phyloP scores from a whole-genome alignment of 2,888 invertebrate genomes.

The Macrophya alboannulata region DNA sequence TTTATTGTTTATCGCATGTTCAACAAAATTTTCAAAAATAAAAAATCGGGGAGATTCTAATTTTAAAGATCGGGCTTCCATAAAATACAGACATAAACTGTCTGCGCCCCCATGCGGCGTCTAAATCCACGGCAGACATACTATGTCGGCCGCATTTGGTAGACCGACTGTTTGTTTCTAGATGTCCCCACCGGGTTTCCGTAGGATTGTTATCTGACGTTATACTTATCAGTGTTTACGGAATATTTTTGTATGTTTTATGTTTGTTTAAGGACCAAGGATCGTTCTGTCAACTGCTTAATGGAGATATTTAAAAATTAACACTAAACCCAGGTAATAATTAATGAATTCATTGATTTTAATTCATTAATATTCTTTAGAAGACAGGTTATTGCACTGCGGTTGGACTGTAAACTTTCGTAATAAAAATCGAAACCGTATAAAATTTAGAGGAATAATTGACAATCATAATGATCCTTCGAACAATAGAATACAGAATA shows the following conservation, averaged over 20 bases:
- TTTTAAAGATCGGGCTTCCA: no score
- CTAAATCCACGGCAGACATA: no score
- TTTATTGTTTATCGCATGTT: no score
- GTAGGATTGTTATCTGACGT: background rate
- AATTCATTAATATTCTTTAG: background rate
- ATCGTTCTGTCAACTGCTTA: background rate
- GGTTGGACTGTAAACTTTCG: background rate
- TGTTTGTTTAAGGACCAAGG: slow-evolving; percentile 9
- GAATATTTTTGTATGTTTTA: background rate
- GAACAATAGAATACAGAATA: slow-evolving; percentile 3
- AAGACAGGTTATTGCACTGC: background rate
- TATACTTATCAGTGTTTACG: background rate
- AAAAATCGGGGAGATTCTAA: no score
- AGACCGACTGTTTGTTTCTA: no score
- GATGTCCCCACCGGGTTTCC: no score
- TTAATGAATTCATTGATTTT: background rate
- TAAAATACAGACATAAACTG: no score
- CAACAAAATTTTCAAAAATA: no score
- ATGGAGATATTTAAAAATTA: slow-evolving; percentile 8
- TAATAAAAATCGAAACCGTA: background rate
- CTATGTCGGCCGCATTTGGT: no score
- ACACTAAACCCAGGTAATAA: slow-evolving; percentile 10
- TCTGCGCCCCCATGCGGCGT: no score
- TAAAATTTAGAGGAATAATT: slow-evolving; percentile 5
- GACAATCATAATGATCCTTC: background rate